Evolutionary conservation across 2,888 invertebrate genomes (phyloP).

Genomic region (Ptychoptera contaminata): DNA sequence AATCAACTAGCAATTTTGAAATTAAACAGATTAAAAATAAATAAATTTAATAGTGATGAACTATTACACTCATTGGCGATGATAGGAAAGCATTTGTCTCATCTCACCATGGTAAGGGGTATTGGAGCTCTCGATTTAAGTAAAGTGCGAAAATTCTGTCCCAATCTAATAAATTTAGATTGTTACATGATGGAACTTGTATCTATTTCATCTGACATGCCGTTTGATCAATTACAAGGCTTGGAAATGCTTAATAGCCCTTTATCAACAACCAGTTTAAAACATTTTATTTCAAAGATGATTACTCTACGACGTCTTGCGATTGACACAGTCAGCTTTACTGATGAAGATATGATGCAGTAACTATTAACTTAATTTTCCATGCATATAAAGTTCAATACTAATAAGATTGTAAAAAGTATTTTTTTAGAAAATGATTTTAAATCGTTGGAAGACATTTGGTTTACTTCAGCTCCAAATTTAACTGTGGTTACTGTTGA

Average conservation of each 20-base stretch:
- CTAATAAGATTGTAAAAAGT: slow-evolving; percentile 21
- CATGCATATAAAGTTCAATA: neutral
- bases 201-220: slow-evolving; percentile 37
- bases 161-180: slow-evolving; percentile 43
- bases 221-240: slow-evolving; percentile 44
- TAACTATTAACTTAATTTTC: neutral
- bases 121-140: slow-evolving; percentile 41
- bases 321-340: slow-evolving; percentile 46
- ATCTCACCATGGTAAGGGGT: slow-evolving; percentile 42
- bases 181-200: slow-evolving; percentile 48
- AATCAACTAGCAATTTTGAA: slow-evolving; percentile 34
- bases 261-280: slow-evolving; percentile 38
- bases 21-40: slow-evolving; percentile 36
- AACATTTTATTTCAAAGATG: slow-evolving; percentile 43
- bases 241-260: slow-evolving; percentile 52
- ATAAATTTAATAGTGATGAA: slow-evolving; percentile 45
- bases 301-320: slow-evolving; percentile 44
- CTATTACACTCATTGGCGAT: slow-evolving; percentile 39
- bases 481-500: slow-evolving; percentile 46
- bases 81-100: slow-evolving; percentile 37
- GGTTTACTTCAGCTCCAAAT: slow-evolving; percentile 51
- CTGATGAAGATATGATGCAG: slow-evolving; percentile 42
- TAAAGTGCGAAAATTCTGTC: slow-evolving; percentile 40
- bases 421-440: slow-evolving; percentile 49
- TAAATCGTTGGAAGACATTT: slow-evolving; percentile 44